A percentile compares a stretch with the other conserved stretches of the same genome.
These are phyloP conservation scores for Acanthiza pusilla DNA, from an alignment of 2,797 vertebrate species.

Conservation along the genomic window DNA sequence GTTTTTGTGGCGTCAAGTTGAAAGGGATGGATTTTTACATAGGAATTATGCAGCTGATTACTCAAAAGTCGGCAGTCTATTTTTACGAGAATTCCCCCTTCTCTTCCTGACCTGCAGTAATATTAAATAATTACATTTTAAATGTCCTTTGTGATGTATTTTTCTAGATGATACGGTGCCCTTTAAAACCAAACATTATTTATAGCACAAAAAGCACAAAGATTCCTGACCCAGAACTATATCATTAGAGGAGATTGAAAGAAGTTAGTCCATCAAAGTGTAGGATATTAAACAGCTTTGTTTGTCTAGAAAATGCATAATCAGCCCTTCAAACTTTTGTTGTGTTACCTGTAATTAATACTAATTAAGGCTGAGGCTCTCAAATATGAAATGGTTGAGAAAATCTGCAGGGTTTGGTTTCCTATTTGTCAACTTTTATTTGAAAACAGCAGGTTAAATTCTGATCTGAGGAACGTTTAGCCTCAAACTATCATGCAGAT, in stretches of 20 bases:
- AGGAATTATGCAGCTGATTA: background rate
- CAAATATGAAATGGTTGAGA: conserved; percentile 63
- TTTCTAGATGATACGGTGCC: background rate
- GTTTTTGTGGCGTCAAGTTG: background rate
- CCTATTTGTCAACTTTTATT: conserved; percentile 77
- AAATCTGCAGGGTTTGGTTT: conserved; percentile 72
- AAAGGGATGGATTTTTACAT: background rate
- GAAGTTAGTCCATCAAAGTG: conserved; percentile 3
- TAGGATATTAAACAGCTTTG: conserved; percentile 32
- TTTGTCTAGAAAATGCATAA: conserved; percentile 58
- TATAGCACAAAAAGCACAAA: background rate
- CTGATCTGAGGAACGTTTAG: conserved; percentile 69
- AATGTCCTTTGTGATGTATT: background rate
- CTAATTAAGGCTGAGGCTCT: conserved; percentile 68
- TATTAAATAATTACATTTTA: conserved; percentile 13
- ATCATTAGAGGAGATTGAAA: background rate
- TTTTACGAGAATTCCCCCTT: background rate
- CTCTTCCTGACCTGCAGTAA: background rate
- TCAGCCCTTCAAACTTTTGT: conserved; percentile 44
- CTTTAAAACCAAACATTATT: conserved; percentile 38
- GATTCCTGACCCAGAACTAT: background rate
- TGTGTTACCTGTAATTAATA: conserved; percentile 72
- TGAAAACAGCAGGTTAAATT: conserved; percentile 78
- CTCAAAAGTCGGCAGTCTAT: background rate
- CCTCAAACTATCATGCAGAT: conserved; percentile 75